Base-by-base conservation (phyloP, 53 echinoderm and acorn worm species). In the Zoroaster sp. region DNA sequence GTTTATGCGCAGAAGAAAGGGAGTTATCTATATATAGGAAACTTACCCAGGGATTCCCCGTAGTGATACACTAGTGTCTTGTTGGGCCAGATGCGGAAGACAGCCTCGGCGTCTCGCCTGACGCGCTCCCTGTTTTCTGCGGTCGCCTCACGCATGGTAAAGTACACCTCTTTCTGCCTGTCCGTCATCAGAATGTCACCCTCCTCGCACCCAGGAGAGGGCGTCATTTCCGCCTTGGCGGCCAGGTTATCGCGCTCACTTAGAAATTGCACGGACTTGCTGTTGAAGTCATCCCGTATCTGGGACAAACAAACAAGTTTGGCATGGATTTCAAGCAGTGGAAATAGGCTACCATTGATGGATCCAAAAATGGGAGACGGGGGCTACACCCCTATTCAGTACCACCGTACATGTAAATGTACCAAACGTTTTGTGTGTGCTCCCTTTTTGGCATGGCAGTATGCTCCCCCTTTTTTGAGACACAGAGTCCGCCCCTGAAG, bases 61-160 rank as follows among this genome's bases (percentile, higher is more conserved):
- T 46, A 85, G 45, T 47, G 46, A 35, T 85, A 85, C 70, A 85
- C 85, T 21, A 85, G 45, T 33, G 85, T 85, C 38, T 23, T 69
- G 52, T 85, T 47, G 20, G 85, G 85, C 85, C 85, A 85, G 12
- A 30, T 21, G 20, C 4, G 32, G 83, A 83, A 83, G 46, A 18
- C 67, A 44, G 67, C 45, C 20, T 36, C 43, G 21, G 83, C 83
- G 36, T 83, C 69, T 15, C 83, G 67, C 17, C 83, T 20, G 15
- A 83, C 83, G 4, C 83, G 67, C 68, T 43, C 69, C 33, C 69
- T 66, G 69, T 82, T 82, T 67, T 28, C 43, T 40, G 82, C 82
- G 1, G 66, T 68, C 31, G 44, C 82, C 17, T 82, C 82, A 14
- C 82, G 30, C 82, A 82, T 82, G 71, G 85, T 70, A 10, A 45